Percentiles rank a stretch among this genome's conserved stretches.
Conservation (phyloP, 2,113 vertebrate species). For the Progne subis region DNA sequence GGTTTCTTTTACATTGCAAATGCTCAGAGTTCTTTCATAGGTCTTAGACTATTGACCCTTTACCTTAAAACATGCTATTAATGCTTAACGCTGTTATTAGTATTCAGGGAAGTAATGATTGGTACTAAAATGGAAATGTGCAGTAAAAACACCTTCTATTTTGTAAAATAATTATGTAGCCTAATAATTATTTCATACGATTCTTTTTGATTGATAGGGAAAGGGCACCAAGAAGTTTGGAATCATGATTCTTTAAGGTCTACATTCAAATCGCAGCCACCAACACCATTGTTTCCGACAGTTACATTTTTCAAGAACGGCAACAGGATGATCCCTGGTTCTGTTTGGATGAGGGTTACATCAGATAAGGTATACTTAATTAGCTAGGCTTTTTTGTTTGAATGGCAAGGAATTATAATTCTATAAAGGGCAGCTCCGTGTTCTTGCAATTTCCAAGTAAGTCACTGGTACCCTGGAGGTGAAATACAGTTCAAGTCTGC, state of each 20-base stretch:
- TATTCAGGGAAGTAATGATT: conserved; percentile 61
- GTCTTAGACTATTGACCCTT: conserved; percentile 55
- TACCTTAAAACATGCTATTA: conserved; percentile 68
- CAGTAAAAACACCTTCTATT: conserved; percentile 67
- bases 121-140: conserved; percentile 62
- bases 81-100: conserved; percentile 60
- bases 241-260: conserved; percentile 61
- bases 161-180: conserved; percentile 73
- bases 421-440: not conserved
- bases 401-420: conserved; percentile 32
- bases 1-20: conserved; percentile 70
- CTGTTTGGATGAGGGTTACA: conserved; percentile 26
- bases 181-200: conserved; percentile 74
- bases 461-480: conserved; percentile 38
- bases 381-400: not conserved
- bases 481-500: conserved; percentile 42
- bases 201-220: conserved; percentile 70
- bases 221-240: conserved; percentile 63
- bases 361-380: conserved; percentile 37
- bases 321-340: conserved; percentile 17
- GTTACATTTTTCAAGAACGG: not conserved
- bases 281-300: not conserved
- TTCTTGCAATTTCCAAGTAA: conserved; percentile 37
- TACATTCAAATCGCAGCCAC: conserved; percentile 40
- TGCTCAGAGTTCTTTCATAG: conserved; percentile 31